Conservation (phyloP, 1,140 invertebrate genomes). For the Papilio polytes region DNA sequence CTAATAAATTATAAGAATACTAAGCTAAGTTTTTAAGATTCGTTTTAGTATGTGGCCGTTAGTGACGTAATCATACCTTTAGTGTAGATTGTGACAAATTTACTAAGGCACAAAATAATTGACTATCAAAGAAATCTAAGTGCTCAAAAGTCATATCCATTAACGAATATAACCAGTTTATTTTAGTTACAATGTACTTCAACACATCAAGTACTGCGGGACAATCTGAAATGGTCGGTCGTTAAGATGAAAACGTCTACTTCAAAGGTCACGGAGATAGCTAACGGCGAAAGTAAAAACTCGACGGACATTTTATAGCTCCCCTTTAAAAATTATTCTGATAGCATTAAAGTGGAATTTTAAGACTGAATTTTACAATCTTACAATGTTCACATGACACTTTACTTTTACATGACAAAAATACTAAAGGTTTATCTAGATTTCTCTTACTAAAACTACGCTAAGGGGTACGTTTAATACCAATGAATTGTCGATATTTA, state of each 20-base stretch:
- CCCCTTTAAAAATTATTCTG: background rate
- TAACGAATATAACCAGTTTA: background rate
- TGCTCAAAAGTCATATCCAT: background rate
- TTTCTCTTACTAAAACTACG: too few species aligned
- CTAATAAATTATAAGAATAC: too few species aligned
- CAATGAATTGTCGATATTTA: too few species aligned
- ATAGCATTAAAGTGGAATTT: background rate
- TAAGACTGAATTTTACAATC: background rate
- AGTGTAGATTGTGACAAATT: too few species aligned
- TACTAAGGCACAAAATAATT: too few species aligned
- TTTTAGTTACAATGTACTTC: background rate
- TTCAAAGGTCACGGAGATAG: constrained; percentile 10
- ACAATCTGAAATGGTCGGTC: constrained; percentile 20
- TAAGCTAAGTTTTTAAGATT: too few species aligned
- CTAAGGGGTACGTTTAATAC: too few species aligned
- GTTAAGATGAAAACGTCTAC: background rate
- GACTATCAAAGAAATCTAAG: too few species aligned
- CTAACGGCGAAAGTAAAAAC: constrained; percentile 9
- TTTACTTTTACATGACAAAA: too few species aligned
- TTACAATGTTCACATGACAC: background rate
- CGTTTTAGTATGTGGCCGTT: too few species aligned
- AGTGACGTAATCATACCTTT: too few species aligned
- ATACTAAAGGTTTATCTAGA: too few species aligned
- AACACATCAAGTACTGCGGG: constrained; percentile 4
- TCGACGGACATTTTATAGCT: constrained; percentile 20